Percentiles rank a stretch among this genome's conserved stretches.
These are phyloP conservation scores for Holacanthella duospinosa DNA, from an alignment of 2,888 invertebrate genomes.

Conservation along the genomic window DNA sequence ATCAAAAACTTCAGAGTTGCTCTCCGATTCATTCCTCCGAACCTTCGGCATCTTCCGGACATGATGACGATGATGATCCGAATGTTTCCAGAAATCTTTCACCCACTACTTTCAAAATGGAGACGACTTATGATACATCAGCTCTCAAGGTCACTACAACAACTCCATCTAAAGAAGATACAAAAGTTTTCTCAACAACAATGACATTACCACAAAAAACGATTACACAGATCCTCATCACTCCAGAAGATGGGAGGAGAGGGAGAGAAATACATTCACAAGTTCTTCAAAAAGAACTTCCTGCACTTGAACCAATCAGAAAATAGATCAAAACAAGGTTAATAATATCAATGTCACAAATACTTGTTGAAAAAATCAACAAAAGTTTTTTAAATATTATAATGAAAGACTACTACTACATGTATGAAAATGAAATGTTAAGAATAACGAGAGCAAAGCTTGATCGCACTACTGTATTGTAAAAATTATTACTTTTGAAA, in stretches of 20 bases:
- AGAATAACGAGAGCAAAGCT: too few relatives aligned
- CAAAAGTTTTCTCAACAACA: constrained; percentile 30
- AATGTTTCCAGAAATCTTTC: constrained; percentile 26
- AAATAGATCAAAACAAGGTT: background rate
- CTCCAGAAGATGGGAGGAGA: too few relatives aligned
- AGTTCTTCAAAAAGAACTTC: background rate
- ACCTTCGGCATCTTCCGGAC: constrained; percentile 22
- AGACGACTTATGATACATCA: constrained; percentile 30
- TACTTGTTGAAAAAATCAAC: background rate
- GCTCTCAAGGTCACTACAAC: constrained; percentile 37
- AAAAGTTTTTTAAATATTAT: background rate
- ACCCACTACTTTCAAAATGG: constrained; percentile 33
- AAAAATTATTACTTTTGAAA: too few relatives aligned
- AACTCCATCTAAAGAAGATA: constrained; percentile 40
- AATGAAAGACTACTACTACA: background rate
- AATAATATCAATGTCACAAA: background rate
- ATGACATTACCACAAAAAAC: constrained; percentile 36
- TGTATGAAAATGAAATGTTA: too few relatives aligned
- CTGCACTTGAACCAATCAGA: background rate
- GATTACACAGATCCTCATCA: constrained; percentile 32
- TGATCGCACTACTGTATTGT: too few relatives aligned
- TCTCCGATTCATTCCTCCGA: constrained; percentile 28
- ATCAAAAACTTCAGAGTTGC: constrained; percentile 37
- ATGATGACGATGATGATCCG: constrained; percentile 32
- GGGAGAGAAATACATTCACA: too few relatives aligned